Percentiles rank a stretch among this genome's conserved stretches.
Evolutionary conservation across 1,140 invertebrate genomes (phyloP).

Genomic region (Ceratosolen fusciceps): DNA sequence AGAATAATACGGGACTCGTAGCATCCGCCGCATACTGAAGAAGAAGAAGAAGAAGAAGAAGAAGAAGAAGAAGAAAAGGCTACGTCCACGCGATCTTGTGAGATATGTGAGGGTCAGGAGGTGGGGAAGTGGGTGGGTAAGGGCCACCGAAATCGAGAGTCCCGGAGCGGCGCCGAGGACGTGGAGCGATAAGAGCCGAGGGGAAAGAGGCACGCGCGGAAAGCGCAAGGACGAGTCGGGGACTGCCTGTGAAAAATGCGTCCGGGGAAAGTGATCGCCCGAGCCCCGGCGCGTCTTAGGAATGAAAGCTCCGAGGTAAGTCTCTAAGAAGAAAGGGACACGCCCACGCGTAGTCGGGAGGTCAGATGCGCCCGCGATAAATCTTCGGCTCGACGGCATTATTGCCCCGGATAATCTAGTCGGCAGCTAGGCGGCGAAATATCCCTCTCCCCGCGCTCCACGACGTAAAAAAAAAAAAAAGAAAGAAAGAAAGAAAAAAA

Average conservation of each 20-base stretch:
- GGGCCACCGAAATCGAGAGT: not conserved
- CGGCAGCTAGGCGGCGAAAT: constrained; percentile 7
- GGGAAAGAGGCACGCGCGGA: constrained; percentile 2
- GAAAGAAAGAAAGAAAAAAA: no score
- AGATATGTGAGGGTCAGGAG: no score
- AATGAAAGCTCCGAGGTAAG: not conserved
- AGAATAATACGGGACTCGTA: no score
- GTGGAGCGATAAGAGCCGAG: constrained; percentile 5
- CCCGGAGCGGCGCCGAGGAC: not conserved
- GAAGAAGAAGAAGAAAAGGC: no score
- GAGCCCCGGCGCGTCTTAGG: not conserved
- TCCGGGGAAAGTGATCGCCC: not conserved
- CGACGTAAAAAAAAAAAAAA: no score
- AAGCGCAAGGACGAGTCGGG: not conserved
- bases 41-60: no score
- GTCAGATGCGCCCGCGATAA: constrained; percentile 29
- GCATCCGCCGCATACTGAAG: no score
- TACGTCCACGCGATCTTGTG: no score
- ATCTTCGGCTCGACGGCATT: constrained; percentile 31
- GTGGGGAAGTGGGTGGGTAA: not conserved
- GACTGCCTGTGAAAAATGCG: constrained; percentile 3
- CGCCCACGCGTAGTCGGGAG: constrained; percentile 17
- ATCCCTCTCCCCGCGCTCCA: no score
- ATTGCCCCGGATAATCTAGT: constrained; percentile 47
- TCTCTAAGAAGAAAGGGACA: not conserved